Evolutionary conservation across 2,888 invertebrate genomes (phyloP).

Genomic region (Leucophenga montana): DNA sequence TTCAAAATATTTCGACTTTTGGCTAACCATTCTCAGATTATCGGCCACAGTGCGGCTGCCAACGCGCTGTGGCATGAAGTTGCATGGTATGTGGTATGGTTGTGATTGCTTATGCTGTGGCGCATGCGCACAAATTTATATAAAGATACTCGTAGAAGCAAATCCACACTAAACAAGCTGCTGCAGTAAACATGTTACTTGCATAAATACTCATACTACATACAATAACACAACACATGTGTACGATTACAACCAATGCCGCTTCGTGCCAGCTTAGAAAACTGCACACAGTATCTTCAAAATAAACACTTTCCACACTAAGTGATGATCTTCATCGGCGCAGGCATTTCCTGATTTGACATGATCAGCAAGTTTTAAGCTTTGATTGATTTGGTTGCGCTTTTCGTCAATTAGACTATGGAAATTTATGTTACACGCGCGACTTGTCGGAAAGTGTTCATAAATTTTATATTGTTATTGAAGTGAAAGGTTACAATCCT

Average conservation of each 20-base stretch:
- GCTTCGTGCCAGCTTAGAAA: not conserved
- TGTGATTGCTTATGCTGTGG: constrained; percentile 24
- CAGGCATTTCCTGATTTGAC: constrained; percentile 50
- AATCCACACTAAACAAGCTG: constrained; percentile 30
- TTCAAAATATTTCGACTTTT: too few relatives aligned
- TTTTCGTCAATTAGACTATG: not conserved
- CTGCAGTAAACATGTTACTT: constrained; percentile 1
- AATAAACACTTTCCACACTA: too few relatives aligned
- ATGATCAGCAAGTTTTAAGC: constrained; percentile 28
- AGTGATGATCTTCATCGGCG: not conserved
- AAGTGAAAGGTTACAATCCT: constrained; percentile 3
- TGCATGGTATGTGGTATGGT: constrained; percentile 14
- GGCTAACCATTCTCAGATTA: too few relatives aligned
- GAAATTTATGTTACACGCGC: constrained; percentile 16
- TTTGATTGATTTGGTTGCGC: constrained; percentile 55
- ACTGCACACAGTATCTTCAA: not conserved
- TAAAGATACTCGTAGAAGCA: too few relatives aligned
- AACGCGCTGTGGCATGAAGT: too few relatives aligned
- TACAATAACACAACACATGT: not conserved
- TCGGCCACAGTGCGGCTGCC: too few relatives aligned
- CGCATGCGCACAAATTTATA: constrained; percentile 45
- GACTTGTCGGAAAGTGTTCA: constrained; percentile 4
- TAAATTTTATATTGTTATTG: not conserved
- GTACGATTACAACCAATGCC: not conserved
- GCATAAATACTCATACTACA: not conserved